Base-by-base conservation (phyloP, 2,888 invertebrate species). In the Salticus scenicus region DNA sequence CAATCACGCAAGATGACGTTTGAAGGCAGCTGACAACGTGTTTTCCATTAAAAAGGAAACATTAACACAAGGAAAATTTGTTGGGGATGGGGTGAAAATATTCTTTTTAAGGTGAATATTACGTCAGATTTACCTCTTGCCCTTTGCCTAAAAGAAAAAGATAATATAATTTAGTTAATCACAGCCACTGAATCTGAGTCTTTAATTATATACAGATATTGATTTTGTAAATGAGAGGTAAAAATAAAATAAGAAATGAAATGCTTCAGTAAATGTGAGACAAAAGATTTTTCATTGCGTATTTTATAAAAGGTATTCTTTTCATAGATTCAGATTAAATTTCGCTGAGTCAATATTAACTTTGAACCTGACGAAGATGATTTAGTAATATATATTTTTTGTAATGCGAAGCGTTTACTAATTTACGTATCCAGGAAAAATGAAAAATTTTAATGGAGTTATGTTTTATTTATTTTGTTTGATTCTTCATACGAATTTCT, bases 91-190 rank as follows among this genome's bases (percentile, higher is more conserved):
- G 47, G 47, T 47, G 47, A n/a, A 47, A 47, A 5, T 12, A 14
- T 47, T 47, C 47, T 47, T 47, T 47, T 47, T 47, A 14, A n/a
- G 8, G 47, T 14, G 2, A 2, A 47, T 12, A 12, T 47, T 47
- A n/a, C 47, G 47, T n/a, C 17, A 47, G 47, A 17, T 37, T n/a
- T 47, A 17, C 47, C 47, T 47, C 47, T n/a, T 14, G 17, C 47
- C 7, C 12, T 47, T 4, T 47, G 17, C 12, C 37, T 12, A 47
- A 17, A 10, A 47, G 17, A 47, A 47, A 12, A 17, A 47, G 47
- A 47, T 14, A 47, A 47, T 47, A 47, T 47, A 47, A 47, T 47
- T 47, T 47, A 47, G 47, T 47, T 47, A 47, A 47, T 47, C 47
- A 14, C 47, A 47, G n/a, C 47, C 47, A 17, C 47, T 47, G 47